Percentiles rank a stretch among this genome's conserved stretches.
phyloP scores from a whole-genome alignment of 2,113 vertebrate species.

The Hepsetus odoe region DNA sequence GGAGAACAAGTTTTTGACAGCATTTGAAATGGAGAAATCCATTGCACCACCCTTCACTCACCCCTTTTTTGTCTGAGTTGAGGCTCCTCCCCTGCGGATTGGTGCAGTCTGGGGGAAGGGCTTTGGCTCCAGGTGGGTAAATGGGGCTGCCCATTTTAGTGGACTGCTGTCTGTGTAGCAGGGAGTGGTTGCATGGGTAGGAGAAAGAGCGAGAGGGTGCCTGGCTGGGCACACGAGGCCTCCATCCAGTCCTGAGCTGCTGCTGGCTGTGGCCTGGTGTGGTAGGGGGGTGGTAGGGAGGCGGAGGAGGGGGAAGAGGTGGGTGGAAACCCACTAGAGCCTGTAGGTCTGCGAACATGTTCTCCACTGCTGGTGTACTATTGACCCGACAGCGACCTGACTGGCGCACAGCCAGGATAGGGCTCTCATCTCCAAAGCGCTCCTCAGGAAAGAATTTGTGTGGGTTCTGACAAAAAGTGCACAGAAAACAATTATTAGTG shows the following conservation, averaged over 20 bases:
- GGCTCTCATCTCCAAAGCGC: slow-evolving; percentile 96
- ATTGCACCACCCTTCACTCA: slow-evolving; percentile 68
- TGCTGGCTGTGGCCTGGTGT: slow-evolving; percentile 84
- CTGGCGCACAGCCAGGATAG: slow-evolving; percentile 89
- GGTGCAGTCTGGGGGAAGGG: slow-evolving; percentile 89
- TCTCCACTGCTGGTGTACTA: slow-evolving; percentile 92
- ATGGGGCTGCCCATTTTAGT: slow-evolving; percentile 82
- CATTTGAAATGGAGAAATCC: too few relatives aligned
- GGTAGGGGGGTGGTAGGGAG: slow-evolving; percentile 91
- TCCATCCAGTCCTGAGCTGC: slow-evolving; percentile 88
- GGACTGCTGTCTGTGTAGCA: slow-evolving; percentile 82
- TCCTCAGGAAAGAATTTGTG: slow-evolving; percentile 99
- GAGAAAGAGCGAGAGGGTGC: slow-evolving; percentile 95
- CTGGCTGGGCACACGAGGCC: slow-evolving; percentile 87
- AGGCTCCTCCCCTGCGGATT: slow-evolving; percentile 78
- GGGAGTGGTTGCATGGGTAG: slow-evolving; percentile 91
- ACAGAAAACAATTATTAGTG: background rate
- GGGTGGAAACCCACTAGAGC: slow-evolving; percentile 93
- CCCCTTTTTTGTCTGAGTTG: slow-evolving; percentile 86
- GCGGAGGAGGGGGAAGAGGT: slow-evolving; percentile 91
- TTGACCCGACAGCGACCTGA: slow-evolving; percentile 89
- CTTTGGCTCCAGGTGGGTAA: slow-evolving; percentile 82
- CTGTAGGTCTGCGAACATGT: slow-evolving; percentile 95
- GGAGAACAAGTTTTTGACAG: too few relatives aligned
- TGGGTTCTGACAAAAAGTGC: slow-evolving; percentile 82